These are phyloP conservation scores for Platysteira castanea DNA, from an alignment of 2,113 vertebrate genomes.

Conservation along the genomic window DNA sequence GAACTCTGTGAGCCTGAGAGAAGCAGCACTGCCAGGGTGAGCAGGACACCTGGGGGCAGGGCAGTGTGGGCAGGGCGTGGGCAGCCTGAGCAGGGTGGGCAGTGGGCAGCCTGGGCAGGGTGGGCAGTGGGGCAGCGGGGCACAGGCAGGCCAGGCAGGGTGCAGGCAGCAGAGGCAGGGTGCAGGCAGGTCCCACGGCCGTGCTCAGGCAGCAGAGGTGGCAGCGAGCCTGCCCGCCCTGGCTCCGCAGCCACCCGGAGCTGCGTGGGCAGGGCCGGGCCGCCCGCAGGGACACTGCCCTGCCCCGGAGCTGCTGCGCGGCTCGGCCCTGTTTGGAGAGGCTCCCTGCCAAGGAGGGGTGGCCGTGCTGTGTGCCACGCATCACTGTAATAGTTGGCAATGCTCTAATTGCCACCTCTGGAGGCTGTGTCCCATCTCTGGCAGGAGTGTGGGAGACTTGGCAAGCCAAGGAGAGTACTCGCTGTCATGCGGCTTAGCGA, in stretches of 20 bases:
- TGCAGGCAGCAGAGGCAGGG: background rate
- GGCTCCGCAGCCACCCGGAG: background rate
- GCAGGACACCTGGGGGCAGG: background rate
- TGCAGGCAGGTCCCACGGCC: background rate
- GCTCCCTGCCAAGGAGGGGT: background rate
- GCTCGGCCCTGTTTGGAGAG: conserved; percentile 4
- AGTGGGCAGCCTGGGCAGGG: background rate
- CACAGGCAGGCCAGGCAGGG: background rate
- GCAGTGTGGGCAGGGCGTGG: background rate
- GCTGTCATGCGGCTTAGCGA: background rate
- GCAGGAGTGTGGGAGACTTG: background rate
- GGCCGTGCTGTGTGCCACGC: background rate
- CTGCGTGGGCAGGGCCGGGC: background rate
- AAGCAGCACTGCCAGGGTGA: background rate
- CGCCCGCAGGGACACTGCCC: background rate
- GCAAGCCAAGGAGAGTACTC: background rate
- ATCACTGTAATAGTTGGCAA: background rate
- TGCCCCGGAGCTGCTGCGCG: background rate
- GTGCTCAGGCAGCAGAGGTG: background rate
- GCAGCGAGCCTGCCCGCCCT: fast-evolving
- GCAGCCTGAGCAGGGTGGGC: background rate
- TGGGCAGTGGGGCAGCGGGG: background rate
- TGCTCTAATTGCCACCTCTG: conserved; percentile 14
- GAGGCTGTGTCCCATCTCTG: background rate
- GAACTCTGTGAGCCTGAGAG: background rate